phyloP scores from a whole-genome alignment of 2,888 invertebrate genomes.

The Parnassius orleans region DNA sequence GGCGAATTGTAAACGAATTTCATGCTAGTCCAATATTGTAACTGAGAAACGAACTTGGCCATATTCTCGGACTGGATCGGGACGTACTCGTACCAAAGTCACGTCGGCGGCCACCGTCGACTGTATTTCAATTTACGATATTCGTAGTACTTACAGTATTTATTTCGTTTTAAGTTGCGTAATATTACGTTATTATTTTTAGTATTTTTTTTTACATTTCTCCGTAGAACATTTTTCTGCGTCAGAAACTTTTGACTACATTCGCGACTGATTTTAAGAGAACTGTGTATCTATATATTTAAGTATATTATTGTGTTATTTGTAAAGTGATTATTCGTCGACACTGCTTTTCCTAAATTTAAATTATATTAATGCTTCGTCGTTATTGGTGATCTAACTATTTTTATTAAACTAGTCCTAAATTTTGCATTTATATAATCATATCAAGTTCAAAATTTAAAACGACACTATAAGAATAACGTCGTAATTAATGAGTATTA shows the following conservation, averaged over 20 bases:
- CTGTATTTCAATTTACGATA: slow-evolving; percentile 34
- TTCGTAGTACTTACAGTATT: slow-evolving; percentile 79
- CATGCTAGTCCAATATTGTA: slow-evolving; percentile 76
- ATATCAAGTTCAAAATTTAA: slow-evolving; percentile 10
- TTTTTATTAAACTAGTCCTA: slow-evolving; percentile 18
- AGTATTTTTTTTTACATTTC: slow-evolving; percentile 38
- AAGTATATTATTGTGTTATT: slow-evolving; percentile 12
- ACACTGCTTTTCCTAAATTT: background rate
- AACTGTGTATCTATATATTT: slow-evolving; percentile 7
- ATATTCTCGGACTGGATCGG: slow-evolving; percentile 63
- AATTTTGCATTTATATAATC: slow-evolving; percentile 20
- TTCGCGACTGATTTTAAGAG: slow-evolving; percentile 57
- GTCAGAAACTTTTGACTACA: slow-evolving; percentile 44
- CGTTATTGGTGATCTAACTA: slow-evolving; percentile 1
- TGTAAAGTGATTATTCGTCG: slow-evolving; percentile 9
- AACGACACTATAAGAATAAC: no score
- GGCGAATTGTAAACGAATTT: slow-evolving; percentile 64
- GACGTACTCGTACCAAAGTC: slow-evolving; percentile 69
- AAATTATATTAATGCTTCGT: background rate
- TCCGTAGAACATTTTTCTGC: slow-evolving; percentile 25
- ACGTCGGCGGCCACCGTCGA: slow-evolving; percentile 42
- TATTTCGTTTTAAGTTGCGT: slow-evolving; percentile 70
- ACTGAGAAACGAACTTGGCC: slow-evolving; percentile 73
- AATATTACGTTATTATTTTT: slow-evolving; percentile 40
- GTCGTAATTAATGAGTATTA: no score